Evolutionary conservation across 2,113 vertebrate species (phyloP), one percentile per base, ranked within the genome.

Genomic region (Nesoenas mayeri): DNA sequence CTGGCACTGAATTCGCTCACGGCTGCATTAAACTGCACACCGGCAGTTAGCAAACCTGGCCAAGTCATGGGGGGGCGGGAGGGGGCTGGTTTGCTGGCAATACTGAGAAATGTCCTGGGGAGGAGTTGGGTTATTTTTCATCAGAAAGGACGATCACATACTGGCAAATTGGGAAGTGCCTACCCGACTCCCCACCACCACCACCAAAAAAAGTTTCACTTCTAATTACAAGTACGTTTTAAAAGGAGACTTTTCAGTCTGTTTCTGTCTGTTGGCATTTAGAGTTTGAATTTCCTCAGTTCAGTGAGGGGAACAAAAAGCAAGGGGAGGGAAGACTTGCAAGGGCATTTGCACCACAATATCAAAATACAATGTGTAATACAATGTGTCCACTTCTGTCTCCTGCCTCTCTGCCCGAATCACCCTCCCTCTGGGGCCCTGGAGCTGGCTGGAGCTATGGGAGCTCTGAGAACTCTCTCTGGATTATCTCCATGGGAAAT

Each of bases 331-430:
- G 22, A 38, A 91, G 22, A 6, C 7, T 74, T 91, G 28, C 65
- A 79, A 82, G 28, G 8, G 6, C 6, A 9, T 56, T 84, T 78
- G 5, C 19, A 74, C 2, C 20, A 0, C 0, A 0, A 3, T 51
- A 72, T 54, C 29, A 81, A 81, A 81, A 93, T 31, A 24, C 74
- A 85, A 74, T 1, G 0, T 31, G 28, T 44, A 53, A 57, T 20
- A 21, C 16, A 24, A 8, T 6, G 20, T n/a, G 15, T 29, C 29
- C 16, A 16, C 8, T 77, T 40, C 40, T 74, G 25, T 25, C 11
- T 66, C 34, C n/a, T 4, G 12, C 5, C 11, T 8, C 5, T 26
- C 6, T 5, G 7, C 40, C 36, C 8, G 10, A 65, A 61, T 2
- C 34, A 69, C 32, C 5, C 5, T 69, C 28, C 12, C 18, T 66